phyloP scores from a whole-genome alignment of 92 coral and sea anemone species.

The Parazoanthus swiftii region DNA sequence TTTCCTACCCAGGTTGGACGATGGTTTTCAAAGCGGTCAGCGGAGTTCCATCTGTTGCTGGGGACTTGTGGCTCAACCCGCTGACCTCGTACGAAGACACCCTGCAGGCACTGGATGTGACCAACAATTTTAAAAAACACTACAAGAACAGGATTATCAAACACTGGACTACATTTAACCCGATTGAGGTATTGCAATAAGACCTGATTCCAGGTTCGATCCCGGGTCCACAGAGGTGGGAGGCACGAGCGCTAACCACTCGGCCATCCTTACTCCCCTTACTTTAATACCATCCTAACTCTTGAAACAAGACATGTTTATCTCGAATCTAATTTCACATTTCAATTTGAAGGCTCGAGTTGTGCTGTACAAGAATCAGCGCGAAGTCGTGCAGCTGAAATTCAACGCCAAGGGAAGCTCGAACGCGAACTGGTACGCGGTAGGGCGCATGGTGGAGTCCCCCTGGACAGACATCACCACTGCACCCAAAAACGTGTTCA shows the following conservation, averaged over 20 bases:
- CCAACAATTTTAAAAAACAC: slow-evolving; percentile 38
- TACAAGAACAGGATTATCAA: slow-evolving; percentile 51
- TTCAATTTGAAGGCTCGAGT: slow-evolving; percentile 32
- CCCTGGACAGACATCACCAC: slow-evolving; percentile 40
- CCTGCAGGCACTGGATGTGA: slow-evolving; percentile 39
- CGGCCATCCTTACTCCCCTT: too few species aligned
- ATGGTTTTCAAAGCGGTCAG: slow-evolving; percentile 45
- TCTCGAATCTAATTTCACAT: not conserved
- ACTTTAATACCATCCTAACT: too few species aligned
- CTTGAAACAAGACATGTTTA: not conserved
- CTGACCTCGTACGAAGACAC: slow-evolving; percentile 38
- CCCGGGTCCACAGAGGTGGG: too few species aligned
- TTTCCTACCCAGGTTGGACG: slow-evolving; percentile 35
- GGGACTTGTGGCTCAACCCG: slow-evolving; percentile 31
- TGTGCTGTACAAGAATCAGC: slow-evolving; percentile 30
- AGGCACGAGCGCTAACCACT: too few species aligned
- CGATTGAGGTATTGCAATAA: slow-evolving; percentile 22
- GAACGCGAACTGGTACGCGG: slow-evolving; percentile 22
- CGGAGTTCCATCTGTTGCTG: slow-evolving; percentile 39
- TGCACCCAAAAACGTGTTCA: slow-evolving; percentile 26
- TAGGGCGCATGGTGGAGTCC: slow-evolving; percentile 12
- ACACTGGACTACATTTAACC: slow-evolving; percentile 39
- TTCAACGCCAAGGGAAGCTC: slow-evolving; percentile 9
- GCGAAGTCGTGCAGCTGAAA: slow-evolving; percentile 18
- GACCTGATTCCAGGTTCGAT: not conserved